These are phyloP conservation scores for Nothocercus julius DNA, from an alignment of 2,113 vertebrate genomes.

Conservation along the genomic window DNA sequence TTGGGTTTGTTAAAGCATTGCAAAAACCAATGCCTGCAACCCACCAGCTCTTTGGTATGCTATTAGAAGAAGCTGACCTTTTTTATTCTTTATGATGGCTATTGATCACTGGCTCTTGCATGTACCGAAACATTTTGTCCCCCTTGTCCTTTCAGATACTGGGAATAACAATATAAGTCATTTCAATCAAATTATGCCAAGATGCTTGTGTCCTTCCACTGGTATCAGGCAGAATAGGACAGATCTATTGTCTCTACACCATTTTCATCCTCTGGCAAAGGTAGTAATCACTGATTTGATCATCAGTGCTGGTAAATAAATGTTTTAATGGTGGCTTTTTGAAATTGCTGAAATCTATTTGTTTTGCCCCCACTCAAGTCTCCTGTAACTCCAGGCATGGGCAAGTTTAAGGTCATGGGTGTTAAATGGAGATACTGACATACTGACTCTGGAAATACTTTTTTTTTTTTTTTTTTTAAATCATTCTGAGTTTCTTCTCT, in stretches of 20 bases:
- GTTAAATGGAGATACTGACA: neutral
- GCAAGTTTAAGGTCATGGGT: neutral
- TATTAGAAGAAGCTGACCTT: neutral
- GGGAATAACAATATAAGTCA: neutral
- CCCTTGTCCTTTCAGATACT: neutral
- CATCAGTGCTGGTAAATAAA: neutral
- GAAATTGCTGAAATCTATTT: neutral
- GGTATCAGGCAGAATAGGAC: neutral
- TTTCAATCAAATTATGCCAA: neutral
- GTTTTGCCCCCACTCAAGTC: neutral
- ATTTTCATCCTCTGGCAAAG: neutral
- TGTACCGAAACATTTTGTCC: neutral
- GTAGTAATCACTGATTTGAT: neutral
- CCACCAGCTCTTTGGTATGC: neutral
- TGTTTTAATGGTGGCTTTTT: neutral
- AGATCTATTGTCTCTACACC: neutral
- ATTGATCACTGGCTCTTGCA: neutral
- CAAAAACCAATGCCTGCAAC: neutral
- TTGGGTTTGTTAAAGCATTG: neutral
- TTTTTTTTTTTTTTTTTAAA: neutral
- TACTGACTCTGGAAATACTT: neutral
- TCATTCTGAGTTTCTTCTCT: neutral
- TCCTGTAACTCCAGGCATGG: neutral
- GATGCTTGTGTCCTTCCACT: neutral
- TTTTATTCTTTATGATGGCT: neutral